Conservation (phyloP, 2,797 vertebrate species). For the Lacerta bilineata region DNA sequence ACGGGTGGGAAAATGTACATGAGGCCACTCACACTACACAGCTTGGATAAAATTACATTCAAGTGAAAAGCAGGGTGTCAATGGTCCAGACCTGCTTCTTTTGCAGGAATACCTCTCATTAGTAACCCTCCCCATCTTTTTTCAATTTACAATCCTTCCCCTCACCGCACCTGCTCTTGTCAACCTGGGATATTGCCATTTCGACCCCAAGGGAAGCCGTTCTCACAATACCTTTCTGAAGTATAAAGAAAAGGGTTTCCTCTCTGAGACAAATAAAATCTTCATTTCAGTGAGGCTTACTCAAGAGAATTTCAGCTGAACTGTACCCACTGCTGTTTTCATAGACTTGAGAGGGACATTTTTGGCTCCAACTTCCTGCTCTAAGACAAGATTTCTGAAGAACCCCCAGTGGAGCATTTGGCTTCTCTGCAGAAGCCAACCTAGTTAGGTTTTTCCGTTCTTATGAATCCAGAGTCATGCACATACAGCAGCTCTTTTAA, state of each 20-base stretch:
- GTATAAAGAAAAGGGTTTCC: conserved; percentile 37
- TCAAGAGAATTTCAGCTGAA: not conserved
- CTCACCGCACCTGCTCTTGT: conserved; percentile 61
- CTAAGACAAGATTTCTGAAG: not conserved
- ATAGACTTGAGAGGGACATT: not conserved
- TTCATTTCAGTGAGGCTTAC: not conserved
- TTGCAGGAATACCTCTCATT: conserved; percentile 56
- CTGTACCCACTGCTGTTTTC: not conserved
- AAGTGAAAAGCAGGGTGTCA: conserved; percentile 64
- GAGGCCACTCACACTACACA: conserved; percentile 66
- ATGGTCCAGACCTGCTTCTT: conserved; percentile 54
- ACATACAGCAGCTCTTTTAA: not conserved
- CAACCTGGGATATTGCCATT: conserved; percentile 48
- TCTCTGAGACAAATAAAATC: not conserved
- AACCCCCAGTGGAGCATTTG: not conserved
- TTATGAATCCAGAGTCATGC: not conserved
- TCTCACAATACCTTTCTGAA: conserved; percentile 21
- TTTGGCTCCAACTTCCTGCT: not conserved
- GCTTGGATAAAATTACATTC: conserved; percentile 63
- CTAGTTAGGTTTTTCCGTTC: not conserved
- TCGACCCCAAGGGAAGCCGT: conserved; percentile 50
- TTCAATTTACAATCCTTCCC: conserved; percentile 34
- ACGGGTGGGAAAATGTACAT: conserved; percentile 70
- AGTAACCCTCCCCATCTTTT: conserved; percentile 44
- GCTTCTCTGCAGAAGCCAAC: not conserved